These are phyloP conservation scores for Bucorvus abyssinicus DNA, from an alignment of 2,797 vertebrate genomes.

Conservation along the genomic window DNA sequence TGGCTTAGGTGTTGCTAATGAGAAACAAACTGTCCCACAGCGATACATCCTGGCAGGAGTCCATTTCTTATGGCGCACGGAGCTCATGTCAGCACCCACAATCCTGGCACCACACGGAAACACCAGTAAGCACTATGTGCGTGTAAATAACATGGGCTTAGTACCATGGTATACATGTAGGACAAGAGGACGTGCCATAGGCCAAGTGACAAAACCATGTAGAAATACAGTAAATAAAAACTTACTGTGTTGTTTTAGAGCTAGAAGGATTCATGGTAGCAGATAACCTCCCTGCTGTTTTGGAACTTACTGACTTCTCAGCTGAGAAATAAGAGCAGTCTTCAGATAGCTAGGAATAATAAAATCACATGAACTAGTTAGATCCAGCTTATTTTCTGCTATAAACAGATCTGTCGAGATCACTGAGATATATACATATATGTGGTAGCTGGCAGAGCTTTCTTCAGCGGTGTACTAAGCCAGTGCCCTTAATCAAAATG, in stretches of 20 bases:
- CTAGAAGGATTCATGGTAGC: background rate
- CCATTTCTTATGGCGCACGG: background rate
- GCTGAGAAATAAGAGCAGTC: background rate
- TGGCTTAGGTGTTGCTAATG: background rate
- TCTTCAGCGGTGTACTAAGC: background rate
- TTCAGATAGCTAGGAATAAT: constrained; percentile 64
- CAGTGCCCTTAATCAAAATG: background rate
- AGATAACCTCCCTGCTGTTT: constrained; percentile 12
- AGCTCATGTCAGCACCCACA: background rate
- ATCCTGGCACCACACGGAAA: background rate
- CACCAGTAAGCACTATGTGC: background rate
- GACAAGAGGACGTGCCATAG: background rate
- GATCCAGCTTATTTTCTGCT: background rate
- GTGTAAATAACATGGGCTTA: background rate
- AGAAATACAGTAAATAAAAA: background rate
- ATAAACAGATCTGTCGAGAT: background rate
- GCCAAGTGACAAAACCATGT: background rate
- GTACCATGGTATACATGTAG: background rate
- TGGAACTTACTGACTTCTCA: constrained; percentile 38
- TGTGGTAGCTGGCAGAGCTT: background rate
- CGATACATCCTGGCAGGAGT: background rate
- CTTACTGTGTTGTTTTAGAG: constrained; percentile 62
- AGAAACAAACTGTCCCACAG: background rate
- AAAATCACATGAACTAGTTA: background rate
- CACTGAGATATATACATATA: background rate